Base-by-base conservation (phyloP, 2,113 vertebrate species). In the Fregetta grallaria region DNA sequence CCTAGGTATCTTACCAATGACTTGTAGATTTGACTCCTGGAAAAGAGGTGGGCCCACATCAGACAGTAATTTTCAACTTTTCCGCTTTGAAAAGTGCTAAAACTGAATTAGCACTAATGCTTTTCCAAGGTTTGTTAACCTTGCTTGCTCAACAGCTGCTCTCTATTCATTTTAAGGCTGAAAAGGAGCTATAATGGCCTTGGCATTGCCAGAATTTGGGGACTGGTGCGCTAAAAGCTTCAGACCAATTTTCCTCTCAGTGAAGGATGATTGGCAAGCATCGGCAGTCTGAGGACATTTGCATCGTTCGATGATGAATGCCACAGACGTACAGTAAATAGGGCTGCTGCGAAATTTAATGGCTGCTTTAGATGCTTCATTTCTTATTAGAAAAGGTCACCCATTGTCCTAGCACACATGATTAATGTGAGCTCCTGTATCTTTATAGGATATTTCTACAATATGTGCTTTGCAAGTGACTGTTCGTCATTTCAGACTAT, bases 351-450 rank as follows among this genome's bases (percentile, higher is more conserved):
- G 22, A 93, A 96, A 97, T 95, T 94, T 98, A 98, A 98, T 97
- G 94, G 77, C 94, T 95, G 76, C 93, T 97, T 97, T 96, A 92
- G 91, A 97, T 95, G 93, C 91, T 95, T 96, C 53, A 29, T 96
- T 96, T 97, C 96, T 95, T 97, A 96, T 97, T 97, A 97, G 97
- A 96, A 98, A 98, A 98, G 97, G 98, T 98, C 97, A 98, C 73
- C 49, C 72, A 96, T 97, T 97, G 96, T 98, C 96, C 97, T 74
- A 86, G 63, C 80, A 96, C 81, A 59, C 73, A 93, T 96, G 97
- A 98, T 97, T 97, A 97, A 98, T 98, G 96, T 80, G 79, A 91
- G 91, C 80, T 89, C 76, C 96, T 86, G 84, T 96, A 94, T 97
- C 94, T 96, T 97, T 96, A 95, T 89, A 71, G 94, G 80, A 63